Base-by-base conservation (phyloP, 1,140 invertebrate genomes). In the Polyergus mexicanus region DNA sequence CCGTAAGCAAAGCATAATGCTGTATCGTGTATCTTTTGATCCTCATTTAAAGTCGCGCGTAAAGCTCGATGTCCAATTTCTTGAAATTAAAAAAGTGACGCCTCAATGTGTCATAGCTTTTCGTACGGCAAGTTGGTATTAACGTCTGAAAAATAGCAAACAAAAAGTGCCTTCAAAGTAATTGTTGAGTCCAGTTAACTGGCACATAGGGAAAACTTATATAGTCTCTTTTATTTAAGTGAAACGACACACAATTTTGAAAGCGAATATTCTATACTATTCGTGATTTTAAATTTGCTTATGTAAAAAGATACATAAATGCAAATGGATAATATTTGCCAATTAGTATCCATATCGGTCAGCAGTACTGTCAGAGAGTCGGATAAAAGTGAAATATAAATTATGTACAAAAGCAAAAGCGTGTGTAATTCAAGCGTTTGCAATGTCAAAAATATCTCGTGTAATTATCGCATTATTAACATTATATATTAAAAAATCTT, bases 91-190 rank as follows among this genome's bases (percentile, higher is more conserved):
- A 95, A 95, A 93, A 92, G 84, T 89, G 92, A 93, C 92, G 92
- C 89, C 94, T 92, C 91, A 89, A 74, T 74, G 91, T 93, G 93
- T 97, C 97, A 97, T 96, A 98, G 97, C 96, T 98, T 98, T 96
- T 98, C 97, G 95, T 98, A 98, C 96, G 97, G 97, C 96, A 97
- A 97, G 96, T 97, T 96, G 95, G 97, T 97, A 96, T 97, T 97
- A 96, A 98, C 97, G 96, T 98, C 97, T 98, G 97, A 96, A 98
- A 98, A 96, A 96, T 94, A 96, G 94, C 94, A 95, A 95, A 95
- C 95, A 96, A 95, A 95, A 83, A 94, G 89, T 93, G 92, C 92
- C 92, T 93, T 95, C 94, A 94, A 90, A 90, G 75, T 84, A 90
- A 74, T 76, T 71, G 38, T 22, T 28, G 47, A 89, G 65, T 71